Evolutionary conservation across 2,113 vertebrate genomes (phyloP).

Genomic region (Okapia johnstoni): DNA sequence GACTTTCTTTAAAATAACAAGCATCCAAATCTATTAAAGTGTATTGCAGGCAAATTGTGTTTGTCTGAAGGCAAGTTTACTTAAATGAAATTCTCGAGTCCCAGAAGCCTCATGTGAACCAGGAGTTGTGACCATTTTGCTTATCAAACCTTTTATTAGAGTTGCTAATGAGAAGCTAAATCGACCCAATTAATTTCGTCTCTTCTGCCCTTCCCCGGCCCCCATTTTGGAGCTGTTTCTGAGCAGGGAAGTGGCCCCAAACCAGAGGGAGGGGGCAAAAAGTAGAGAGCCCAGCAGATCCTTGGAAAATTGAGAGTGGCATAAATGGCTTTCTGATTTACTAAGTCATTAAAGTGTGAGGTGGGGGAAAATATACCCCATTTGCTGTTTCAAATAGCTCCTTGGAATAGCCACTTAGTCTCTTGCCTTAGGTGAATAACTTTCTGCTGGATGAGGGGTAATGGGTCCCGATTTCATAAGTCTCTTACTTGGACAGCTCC

Average conservation of each 20-base stretch:
- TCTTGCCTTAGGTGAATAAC: constrained; percentile 54
- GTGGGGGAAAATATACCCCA: constrained; percentile 15
- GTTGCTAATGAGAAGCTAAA: constrained; percentile 51
- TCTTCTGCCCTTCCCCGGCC: background rate
- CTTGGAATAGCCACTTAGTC: constrained; percentile 50
- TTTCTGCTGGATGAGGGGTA: constrained; percentile 34
- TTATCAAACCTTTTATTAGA: constrained; percentile 52
- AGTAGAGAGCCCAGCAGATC: constrained; percentile 32
- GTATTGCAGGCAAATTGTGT: background rate
- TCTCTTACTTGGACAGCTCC: constrained; percentile 36
- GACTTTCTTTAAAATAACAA: constrained; percentile 38
- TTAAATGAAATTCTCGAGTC: constrained; percentile 47
- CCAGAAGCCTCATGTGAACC: constrained; percentile 11
- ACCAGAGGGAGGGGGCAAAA: constrained; percentile 34
- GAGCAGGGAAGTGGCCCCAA: constrained; percentile 7
- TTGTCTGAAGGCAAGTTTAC: constrained; percentile 50
- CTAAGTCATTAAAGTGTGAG: constrained; percentile 56
- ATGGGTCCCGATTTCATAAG: constrained; percentile 45
- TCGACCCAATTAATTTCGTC: constrained; percentile 26
- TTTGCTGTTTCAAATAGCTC: constrained; percentile 44
- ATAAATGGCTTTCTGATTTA: constrained; percentile 66
- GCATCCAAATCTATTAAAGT: constrained; percentile 17
- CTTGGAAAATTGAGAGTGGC: constrained; percentile 46
- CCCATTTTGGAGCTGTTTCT: constrained; percentile 35
- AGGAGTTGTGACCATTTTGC: constrained; percentile 25